Percentiles rank a stretch among this genome's conserved stretches.
Conservation (phyloP, 2,113 vertebrate genomes). For the Hirundichthys speculiger region DNA sequence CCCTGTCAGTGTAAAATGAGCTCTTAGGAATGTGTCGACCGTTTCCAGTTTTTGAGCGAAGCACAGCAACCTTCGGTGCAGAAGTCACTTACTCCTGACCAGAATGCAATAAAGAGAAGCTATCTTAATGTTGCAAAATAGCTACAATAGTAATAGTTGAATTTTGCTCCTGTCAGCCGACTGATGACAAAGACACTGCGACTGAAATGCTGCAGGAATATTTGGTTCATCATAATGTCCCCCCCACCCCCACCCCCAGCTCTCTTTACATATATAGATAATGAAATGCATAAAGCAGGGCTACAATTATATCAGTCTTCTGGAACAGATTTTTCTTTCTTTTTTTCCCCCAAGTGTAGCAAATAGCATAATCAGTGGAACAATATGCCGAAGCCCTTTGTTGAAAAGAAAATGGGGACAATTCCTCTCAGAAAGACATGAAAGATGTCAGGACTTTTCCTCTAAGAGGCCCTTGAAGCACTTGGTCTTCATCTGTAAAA, state of each 20-base stretch:
- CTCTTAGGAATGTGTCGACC: constrained; percentile 53
- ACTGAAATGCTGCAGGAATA: too few relatives aligned
- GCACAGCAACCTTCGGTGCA: constrained; percentile 11
- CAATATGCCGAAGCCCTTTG: constrained; percentile 75
- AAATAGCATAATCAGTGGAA: constrained; percentile 55
- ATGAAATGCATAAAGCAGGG: constrained; percentile 16
- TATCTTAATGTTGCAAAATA: constrained; percentile 23
- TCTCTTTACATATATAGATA: constrained; percentile 35
- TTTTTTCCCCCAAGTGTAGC: constrained; percentile 12
- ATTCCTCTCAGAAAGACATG: constrained; percentile 40
- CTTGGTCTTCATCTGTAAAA: background rate
- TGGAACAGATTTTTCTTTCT: background rate
- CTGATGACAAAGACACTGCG: too few relatives aligned
- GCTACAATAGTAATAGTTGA: constrained; percentile 2
- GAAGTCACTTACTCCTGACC: constrained; percentile 29
- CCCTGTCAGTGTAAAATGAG: constrained; percentile 51
- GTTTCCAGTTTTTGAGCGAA: constrained; percentile 45
- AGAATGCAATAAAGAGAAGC: background rate
- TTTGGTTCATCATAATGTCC: background rate
- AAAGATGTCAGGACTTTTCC: constrained; percentile 40
- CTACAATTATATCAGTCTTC: constrained; percentile 21
- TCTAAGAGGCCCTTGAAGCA: constrained; percentile 13
- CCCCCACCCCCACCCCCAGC: constrained; percentile 7
- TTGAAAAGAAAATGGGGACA: constrained; percentile 56
- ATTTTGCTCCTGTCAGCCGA: background rate